Base-by-base conservation (phyloP, 2,113 vertebrate genomes). In the Cettia cetti region DNA sequence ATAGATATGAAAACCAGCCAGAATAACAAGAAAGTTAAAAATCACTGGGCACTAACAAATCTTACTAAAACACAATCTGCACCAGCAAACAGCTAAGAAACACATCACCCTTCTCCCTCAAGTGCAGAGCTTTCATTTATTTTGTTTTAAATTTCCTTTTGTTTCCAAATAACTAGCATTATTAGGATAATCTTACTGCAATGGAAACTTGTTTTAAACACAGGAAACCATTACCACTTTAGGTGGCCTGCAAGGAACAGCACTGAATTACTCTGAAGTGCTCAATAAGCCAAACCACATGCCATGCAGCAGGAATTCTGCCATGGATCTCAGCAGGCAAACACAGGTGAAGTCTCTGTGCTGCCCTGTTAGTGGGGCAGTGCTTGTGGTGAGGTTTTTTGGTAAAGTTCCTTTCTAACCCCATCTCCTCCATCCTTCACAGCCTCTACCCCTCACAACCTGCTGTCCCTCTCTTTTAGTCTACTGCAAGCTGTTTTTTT, bases 401-500 rank as follows among this genome's bases (percentile, higher is more conserved):
- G 15, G 59, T 31, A 6, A 54, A 17, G 40, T 33, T 92, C 65
- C 60, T 64, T 60, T 64, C 76, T 33, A 91, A 65, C 4, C 13
- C n/a, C 52, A 19, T 28, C 37, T 72, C 47, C n/a, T 23, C 31
- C 77, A 69, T 4, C 63, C 68, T 52, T 60, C 68, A 40, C 24
- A 83, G 59, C 21, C 47, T 52, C 33, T 13, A 33, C 10, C 5
- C 39, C 26, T 40, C 45, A 44, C 45, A 70, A 52, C 27, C 53
- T 42, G 19, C 16, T 31, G 30, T 16, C 40, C 9, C 11, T 52
- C 18, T 52, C 33, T 13, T 74, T 80, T 19, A 44, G 17, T 45
- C 52, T 8, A 2, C 0, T 6, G 6, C 0, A 2, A 26, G 28
- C 10, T 56, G 44, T 13, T 52, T 57, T 44, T 44, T 3, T 2